Evolutionary conservation across 2,888 invertebrate genomes (phyloP).

Genomic region (Zelleria hepariella): DNA sequence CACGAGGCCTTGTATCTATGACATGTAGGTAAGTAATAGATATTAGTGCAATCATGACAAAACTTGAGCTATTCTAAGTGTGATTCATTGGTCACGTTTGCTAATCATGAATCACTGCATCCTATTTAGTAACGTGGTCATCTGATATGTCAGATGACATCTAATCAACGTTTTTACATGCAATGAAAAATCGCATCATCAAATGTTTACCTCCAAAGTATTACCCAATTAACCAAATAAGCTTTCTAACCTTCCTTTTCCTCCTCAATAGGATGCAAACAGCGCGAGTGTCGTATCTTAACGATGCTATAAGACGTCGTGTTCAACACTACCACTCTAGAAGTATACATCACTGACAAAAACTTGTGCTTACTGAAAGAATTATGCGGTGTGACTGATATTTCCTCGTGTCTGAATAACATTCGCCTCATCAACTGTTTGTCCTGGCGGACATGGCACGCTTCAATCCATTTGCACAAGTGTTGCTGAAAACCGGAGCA

Average conservation of each 20-base stretch:
- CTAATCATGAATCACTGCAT: background rate
- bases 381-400: conserved; percentile 23
- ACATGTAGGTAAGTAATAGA: background rate
- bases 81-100: background rate
- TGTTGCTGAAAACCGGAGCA: background rate
- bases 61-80: background rate
- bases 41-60: background rate
- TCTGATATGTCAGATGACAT: background rate
- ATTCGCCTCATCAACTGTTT: conserved; percentile 15
- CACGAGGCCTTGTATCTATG: background rate
- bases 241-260: conserved; percentile 42
- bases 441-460: conserved; percentile 22
- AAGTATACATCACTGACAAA: conserved; percentile 36
- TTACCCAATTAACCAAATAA: no score
- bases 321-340: conserved; percentile 43
- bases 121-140: background rate
- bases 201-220: background rate
- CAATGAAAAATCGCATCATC: background rate
- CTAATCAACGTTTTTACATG: background rate
- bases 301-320: conserved; percentile 47
- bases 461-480: conserved; percentile 2
- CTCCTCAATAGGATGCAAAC: conserved; percentile 50
- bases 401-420: conserved; percentile 18
- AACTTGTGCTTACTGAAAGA: conserved; percentile 17
- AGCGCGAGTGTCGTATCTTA: conserved; percentile 50